phyloP scores from a whole-genome alignment of 2,888 invertebrate species.

The Chironomus tentans region DNA sequence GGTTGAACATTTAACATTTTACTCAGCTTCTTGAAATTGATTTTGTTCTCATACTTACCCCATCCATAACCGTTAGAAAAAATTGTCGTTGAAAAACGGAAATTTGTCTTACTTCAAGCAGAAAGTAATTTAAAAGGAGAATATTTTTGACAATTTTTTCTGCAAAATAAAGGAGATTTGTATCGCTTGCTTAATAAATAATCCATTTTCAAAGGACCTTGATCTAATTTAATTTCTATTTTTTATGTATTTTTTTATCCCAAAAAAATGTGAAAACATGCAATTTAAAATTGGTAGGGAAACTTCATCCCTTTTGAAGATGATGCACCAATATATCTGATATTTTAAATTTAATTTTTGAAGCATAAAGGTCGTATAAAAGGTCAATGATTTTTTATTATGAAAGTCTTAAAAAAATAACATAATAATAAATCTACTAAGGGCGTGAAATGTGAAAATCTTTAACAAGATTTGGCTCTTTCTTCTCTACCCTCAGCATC shows the following conservation, averaged over 20 bases:
- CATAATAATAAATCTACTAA: constrained; percentile 27
- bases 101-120: background rate
- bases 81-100: background rate
- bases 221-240: constrained; percentile 6
- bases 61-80: background rate
- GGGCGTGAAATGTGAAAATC: constrained; percentile 26
- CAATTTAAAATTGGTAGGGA: too few relatives aligned
- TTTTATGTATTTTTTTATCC: background rate
- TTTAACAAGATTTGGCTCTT: constrained; percentile 9
- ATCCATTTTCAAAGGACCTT: constrained; percentile 17
- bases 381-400: background rate
- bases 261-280: too few relatives aligned
- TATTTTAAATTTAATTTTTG: background rate
- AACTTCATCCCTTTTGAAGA: too few relatives aligned
- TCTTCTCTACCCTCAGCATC: too few relatives aligned
- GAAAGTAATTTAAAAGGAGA: background rate
- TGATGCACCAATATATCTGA: too few relatives aligned
- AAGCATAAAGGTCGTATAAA: background rate
- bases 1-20: background rate
- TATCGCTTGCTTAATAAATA: constrained; percentile 27
- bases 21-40: background rate
- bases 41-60: background rate
- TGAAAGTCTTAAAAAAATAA: background rate
- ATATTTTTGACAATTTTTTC: background rate
- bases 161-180: constrained; percentile 11